Evolutionary conservation across 1,140 invertebrate genomes (phyloP), one percentile per base, ranked within the genome.

Genomic region (Dreissena rostriformis): DNA sequence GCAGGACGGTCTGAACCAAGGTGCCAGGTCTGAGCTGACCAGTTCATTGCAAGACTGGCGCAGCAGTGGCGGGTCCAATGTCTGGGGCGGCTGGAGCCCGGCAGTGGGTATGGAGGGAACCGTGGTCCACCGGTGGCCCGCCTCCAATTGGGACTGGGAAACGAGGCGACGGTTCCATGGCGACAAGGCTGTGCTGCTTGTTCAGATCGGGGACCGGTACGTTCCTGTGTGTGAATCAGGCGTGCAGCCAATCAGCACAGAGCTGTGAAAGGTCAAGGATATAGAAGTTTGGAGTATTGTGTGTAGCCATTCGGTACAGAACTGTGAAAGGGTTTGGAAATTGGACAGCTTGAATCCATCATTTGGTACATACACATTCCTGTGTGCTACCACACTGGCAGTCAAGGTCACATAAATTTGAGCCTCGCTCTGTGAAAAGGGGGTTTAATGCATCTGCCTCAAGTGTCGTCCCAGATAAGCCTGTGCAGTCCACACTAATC

Each of bases 31-130:
- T 71, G 97, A 98, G 91, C 97, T 98, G 0, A 95, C 96, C 66
- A 98, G 98, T 98, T 98, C 98, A 0, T 96, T 96, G 89, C 97
- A 98, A 88, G 95, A 96, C 68, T 97, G 98, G 96, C 94, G 97
- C 82, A 95, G 95, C 77, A 95, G 96, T 86, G 98, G 98, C 0
- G 97, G 98, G 0, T 95, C 97, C 79, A 96, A 96, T 68, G 96
- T 95, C 85, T 98, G 98, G 98, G 96, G 96, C 66, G 96, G 96
- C 86, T 99, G 98, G 98, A 95, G 96, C 75, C 98, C 98, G 0
- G 95, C 96, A 83, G 95, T 96, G 63, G 97, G 97, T 0, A 98
- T 98, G 97, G 97, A 98, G 91, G 98, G 98, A 84, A 94, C 96
- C 94, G 96, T 98, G 24, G 97, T 98, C 15, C 98, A 99, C 92